Percentiles rank a stretch among this genome's conserved stretches.
Conservation (phyloP, 2,888 invertebrate genomes). For the Perizoma affinitatum region DNA sequence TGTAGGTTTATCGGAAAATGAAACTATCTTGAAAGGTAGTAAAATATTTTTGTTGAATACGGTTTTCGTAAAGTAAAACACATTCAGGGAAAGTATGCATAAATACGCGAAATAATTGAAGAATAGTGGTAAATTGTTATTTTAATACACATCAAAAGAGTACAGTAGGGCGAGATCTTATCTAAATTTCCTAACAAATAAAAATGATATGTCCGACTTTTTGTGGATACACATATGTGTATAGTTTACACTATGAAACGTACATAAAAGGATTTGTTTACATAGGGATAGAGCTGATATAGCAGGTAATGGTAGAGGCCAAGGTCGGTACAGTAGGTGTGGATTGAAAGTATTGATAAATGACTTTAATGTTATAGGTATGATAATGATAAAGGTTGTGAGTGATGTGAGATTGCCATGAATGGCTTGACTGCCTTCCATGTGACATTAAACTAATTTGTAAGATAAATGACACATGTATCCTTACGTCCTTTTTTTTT, state of each 20-base stretch:
- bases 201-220: conserved; percentile 13
- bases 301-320: conserved; percentile 16
- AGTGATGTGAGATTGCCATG: conserved; percentile 16
- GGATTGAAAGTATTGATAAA: conserved; percentile 21
- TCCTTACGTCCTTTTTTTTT: conserved; percentile 7
- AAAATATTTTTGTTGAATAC: too few species aligned
- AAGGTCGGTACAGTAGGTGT: conserved; percentile 13
- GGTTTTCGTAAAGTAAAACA: too few species aligned
- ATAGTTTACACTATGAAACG: conserved; percentile 7
- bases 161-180: neutral
- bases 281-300: conserved; percentile 15
- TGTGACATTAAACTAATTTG: conserved; percentile 9
- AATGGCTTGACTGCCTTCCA: conserved; percentile 20
- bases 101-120: too few species aligned
- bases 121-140: too few species aligned
- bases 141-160: neutral
- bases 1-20: too few species aligned
- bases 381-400: neutral
- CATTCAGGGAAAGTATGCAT: too few species aligned
- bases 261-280: conserved; percentile 9
- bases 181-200: conserved; percentile 4
- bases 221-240: conserved; percentile 1
- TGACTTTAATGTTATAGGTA: conserved; percentile 11
- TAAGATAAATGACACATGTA: neutral
- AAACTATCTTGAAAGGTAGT: too few species aligned